Conservation (phyloP, 1,140 invertebrate species). For the Polypedilum vanderplanki region DNA sequence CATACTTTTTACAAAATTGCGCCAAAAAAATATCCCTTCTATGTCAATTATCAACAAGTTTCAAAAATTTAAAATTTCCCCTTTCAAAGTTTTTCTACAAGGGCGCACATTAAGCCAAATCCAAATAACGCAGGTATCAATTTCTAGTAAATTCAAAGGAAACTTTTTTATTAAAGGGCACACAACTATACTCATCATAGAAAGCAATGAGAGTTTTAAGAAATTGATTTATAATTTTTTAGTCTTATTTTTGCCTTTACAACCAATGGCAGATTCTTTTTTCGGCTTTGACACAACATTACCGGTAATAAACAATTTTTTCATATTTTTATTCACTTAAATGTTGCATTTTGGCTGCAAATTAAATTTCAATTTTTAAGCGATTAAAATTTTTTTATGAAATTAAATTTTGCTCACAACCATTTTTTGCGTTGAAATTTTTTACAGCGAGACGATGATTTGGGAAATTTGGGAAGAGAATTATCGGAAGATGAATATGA, state of each 20-base stretch:
- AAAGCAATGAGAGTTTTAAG: conserved; percentile 25
- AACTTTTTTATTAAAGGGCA: no score
- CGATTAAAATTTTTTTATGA: neutral
- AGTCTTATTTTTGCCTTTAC: neutral
- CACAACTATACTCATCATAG: neutral
- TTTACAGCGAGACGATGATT: conserved; percentile 46
- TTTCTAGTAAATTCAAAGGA: no score
- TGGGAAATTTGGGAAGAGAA: conserved; percentile 50
- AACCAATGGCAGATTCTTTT: conserved; percentile 24
- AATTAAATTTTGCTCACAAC: neutral
- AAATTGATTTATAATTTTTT: conserved; percentile 17
- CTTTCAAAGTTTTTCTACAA: no score
- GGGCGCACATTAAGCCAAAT: no score
- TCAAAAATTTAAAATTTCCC: no score
- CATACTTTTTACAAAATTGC: no score
- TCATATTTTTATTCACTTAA: neutral
- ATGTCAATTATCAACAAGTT: no score
- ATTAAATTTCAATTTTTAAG: neutral
- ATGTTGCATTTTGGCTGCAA: neutral
- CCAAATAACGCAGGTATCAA: no score
- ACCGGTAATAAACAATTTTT: neutral
- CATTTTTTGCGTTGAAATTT: neutral
- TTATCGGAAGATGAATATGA: conserved; percentile 80
- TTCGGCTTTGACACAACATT: conserved; percentile 2
- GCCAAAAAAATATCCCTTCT: no score